Base-by-base conservation (phyloP, 2,797 vertebrate species). In the Craterocephalus amniculus region DNA sequence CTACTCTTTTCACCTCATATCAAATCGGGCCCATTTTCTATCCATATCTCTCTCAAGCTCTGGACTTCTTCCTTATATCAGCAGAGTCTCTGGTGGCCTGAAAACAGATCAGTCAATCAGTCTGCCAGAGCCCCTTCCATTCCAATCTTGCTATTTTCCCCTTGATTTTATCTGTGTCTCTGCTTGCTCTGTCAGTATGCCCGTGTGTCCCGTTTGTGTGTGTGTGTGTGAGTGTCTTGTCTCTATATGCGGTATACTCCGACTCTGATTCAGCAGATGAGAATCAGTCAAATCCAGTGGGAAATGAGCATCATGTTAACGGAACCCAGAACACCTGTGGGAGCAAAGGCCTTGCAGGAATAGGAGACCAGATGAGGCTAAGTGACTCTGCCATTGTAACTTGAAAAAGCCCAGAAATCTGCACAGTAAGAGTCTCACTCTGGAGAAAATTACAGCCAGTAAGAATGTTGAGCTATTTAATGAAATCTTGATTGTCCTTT, bases 21-120 rank as follows among this genome's bases (percentile, higher is more conserved):
- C 76, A 83, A 83, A 81, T 67, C 34, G 8, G 45, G 24, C 65
- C 51, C 62, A 34, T 73, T 83, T 76, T 69, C 31, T 55, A 69
- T 80, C 59, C 40, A 45, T 67, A 79, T 86, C 69, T 58, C 34
- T 67, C 16, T 71, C 57, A 58, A 18, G 72, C 74, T 63, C 49
- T 66, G 51, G 35, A 81, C 67, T 67, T 72, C 78, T 52, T 67
- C 34, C 58, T n/a, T 34, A 43, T 76, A 77, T 80, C 65, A 78
- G 56, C 58, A 55, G 51, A 80, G 67, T 79, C 76, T 83, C 80
- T 76, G 22, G 60, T 67, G 75, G 73, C 85, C 78, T 80, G 65
- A 83, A 73, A 84, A 64, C 72, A 77, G 63, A 85, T 83, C 84
- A 77, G 74, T 86, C 75, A 80, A 58, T 85, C 86, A 76, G 59